Conservation (phyloP, 2,113 vertebrate genomes). For the Stigmatopora argus region DNA sequence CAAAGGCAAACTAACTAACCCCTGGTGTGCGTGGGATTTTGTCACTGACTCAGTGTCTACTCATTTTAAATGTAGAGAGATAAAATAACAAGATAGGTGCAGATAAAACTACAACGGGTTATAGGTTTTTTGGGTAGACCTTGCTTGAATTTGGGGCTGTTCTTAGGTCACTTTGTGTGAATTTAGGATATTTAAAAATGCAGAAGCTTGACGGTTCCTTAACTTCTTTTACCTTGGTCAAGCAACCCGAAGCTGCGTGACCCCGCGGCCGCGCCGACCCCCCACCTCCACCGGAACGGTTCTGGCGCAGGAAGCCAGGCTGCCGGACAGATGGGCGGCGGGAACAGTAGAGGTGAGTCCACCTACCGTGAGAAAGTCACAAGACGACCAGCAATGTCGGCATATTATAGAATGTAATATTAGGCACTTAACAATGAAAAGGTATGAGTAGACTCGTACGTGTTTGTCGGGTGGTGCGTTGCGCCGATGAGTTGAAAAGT, state of each 20-base stretch:
- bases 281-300: slow-evolving; percentile 72
- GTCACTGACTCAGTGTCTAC: slow-evolving; percentile 31
- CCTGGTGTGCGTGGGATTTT: background rate
- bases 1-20: background rate
- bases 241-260: slow-evolving; percentile 81
- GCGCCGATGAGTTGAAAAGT: background rate
- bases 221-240: slow-evolving; percentile 10
- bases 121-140: too few relatives aligned
- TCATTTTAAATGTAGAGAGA: slow-evolving; percentile 47
- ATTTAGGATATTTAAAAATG: too few relatives aligned
- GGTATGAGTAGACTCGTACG: background rate
- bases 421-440: too few relatives aligned
- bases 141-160: too few relatives aligned
- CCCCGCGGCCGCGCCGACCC: slow-evolving; percentile 62
- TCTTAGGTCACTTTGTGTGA: too few relatives aligned
- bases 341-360: slow-evolving; percentile 76
- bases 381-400: too few relatives aligned
- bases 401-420: too few relatives aligned
- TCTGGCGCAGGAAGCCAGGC: slow-evolving; percentile 45
- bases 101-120: too few relatives aligned
- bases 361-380: too few relatives aligned
- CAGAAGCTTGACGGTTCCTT: too few relatives aligned
- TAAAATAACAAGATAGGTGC: background rate
- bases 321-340: slow-evolving; percentile 68
- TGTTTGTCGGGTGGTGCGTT: background rate